phyloP scores from a whole-genome alignment of 2,113 vertebrate species.

The Lepidothrix coronata region DNA sequence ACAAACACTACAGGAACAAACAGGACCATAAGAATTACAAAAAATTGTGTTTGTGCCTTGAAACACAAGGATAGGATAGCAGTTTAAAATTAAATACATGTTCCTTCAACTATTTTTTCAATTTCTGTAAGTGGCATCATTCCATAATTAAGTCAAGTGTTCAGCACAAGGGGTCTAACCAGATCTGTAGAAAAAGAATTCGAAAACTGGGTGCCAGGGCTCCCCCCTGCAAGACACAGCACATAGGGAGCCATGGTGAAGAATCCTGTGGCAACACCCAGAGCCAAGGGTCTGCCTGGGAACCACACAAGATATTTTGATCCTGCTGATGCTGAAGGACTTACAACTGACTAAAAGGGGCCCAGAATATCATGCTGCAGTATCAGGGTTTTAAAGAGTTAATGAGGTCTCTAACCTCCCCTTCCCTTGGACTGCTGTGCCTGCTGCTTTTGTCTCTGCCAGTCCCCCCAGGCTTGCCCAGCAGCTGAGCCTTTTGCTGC shows the following conservation, averaged over 20 bases:
- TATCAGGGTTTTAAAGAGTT: background rate
- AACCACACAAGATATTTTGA: background rate
- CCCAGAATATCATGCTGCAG: background rate
- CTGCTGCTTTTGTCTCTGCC: background rate
- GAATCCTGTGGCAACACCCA: accelerated
- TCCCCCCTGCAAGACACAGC: background rate
- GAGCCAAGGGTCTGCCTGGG: background rate
- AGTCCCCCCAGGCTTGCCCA: background rate
- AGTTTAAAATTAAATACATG: background rate
- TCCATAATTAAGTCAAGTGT: background rate
- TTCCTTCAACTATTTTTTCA: background rate
- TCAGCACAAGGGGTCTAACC: background rate
- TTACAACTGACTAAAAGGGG: background rate
- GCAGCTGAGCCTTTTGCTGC: background rate
- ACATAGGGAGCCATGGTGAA: accelerated
- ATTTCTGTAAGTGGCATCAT: background rate
- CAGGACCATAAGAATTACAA: background rate
- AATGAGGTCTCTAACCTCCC: background rate
- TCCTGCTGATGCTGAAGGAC: background rate
- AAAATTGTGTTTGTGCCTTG: background rate
- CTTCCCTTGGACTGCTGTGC: background rate
- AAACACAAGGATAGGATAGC: accelerated
- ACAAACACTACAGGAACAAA: background rate
- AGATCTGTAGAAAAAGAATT: background rate
- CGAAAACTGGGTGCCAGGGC: accelerated